Base-by-base conservation (phyloP, 2,113 vertebrate species). In the Irena cyanogastra region DNA sequence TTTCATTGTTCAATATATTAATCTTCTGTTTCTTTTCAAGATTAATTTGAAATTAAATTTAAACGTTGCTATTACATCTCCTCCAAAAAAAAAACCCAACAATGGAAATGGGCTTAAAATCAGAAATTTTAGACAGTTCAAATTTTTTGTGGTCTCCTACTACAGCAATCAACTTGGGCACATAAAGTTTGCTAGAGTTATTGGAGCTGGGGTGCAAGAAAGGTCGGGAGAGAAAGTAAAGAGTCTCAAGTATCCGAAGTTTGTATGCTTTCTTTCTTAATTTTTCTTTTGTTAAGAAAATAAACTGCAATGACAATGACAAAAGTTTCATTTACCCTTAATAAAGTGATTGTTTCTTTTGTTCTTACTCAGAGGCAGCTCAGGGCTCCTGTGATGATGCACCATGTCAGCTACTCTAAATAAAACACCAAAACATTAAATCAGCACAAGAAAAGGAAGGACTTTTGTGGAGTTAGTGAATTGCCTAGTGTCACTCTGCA, bases 11-110 rank as follows among this genome's bases (percentile, higher is more conserved):
- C 18, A 79, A 66, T 35, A 61, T 39, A 49, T 28, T 69, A 57
- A 82, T 60, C 74, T 61, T 79, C 19, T 70, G 16, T 70, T 78
- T 83, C 24, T 91, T 82, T 60, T 66, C 27, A 86, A 53, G 44
- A 79, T 11, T 44, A 72, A 69, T 76, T 77, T 87, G n/a, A 61
- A 87, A 83, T 81, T 85, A 54, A 77, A 87, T 83, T 66, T 88
- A 82, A 88, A 64, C 13, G 24, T 28, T 45, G 27, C 8, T 57
- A 19, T 26, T 81, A 24, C 20, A 65, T 59, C 19, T 60, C 42
- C 56, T 74, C 17, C 8, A 45, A 66, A 65, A 47, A 49, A 44
- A 33, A 2, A 0, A 7, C 3, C 20, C 3, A 12, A 21, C 33
- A 92, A 79, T 12, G 9, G 37, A 24, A 96, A 96, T 71, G 37